phyloP scores from a whole-genome alignment of 2,888 invertebrate species.

The Petrolisthes cinctipes region DNA sequence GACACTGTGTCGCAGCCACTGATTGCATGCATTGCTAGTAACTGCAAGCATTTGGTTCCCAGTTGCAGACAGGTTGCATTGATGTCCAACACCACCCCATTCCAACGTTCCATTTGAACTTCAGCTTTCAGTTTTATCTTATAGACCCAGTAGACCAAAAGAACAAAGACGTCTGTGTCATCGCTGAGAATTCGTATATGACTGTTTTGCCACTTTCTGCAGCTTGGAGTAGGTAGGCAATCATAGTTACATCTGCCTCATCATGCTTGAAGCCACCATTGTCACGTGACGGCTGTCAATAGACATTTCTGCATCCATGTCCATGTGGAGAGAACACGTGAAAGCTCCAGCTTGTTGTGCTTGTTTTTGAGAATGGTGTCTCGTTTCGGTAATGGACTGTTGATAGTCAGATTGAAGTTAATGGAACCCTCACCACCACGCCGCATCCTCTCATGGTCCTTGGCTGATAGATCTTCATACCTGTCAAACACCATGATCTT shows the following conservation, averaged over 20 bases:
- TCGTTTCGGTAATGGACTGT: not conserved
- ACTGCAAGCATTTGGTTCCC: not conserved
- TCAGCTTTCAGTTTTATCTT: not conserved
- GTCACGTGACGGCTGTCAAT: not conserved
- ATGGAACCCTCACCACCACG: slow-evolving; percentile 12
- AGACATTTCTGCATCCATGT: not conserved
- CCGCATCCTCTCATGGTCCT: slow-evolving; percentile 16
- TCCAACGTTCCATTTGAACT: slow-evolving; percentile 24
- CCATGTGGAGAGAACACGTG: not conserved
- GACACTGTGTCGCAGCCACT: slow-evolving; percentile 19
- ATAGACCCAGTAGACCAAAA: not conserved
- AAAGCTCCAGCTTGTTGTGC: slow-evolving; percentile 13
- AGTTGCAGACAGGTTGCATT: slow-evolving; percentile 20
- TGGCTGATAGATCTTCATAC: slow-evolving; percentile 10
- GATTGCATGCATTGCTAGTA: slow-evolving; percentile 12
- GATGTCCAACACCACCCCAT: slow-evolving; percentile 11
- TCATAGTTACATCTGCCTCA: slow-evolving; percentile 17
- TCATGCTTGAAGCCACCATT: slow-evolving; percentile 11
- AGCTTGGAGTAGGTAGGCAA: slow-evolving; percentile 12
- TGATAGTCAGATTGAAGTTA: slow-evolving; percentile 17
- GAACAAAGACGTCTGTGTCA: slow-evolving; percentile 16
- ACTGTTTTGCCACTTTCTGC: not conserved
- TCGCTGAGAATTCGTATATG: slow-evolving; percentile 3
- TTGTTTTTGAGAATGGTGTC: slow-evolving; percentile 5
- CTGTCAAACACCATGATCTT: slow-evolving; percentile 14